Evolutionary conservation across 2,888 invertebrate genomes (phyloP).

Genomic region (Noctua janthe): DNA sequence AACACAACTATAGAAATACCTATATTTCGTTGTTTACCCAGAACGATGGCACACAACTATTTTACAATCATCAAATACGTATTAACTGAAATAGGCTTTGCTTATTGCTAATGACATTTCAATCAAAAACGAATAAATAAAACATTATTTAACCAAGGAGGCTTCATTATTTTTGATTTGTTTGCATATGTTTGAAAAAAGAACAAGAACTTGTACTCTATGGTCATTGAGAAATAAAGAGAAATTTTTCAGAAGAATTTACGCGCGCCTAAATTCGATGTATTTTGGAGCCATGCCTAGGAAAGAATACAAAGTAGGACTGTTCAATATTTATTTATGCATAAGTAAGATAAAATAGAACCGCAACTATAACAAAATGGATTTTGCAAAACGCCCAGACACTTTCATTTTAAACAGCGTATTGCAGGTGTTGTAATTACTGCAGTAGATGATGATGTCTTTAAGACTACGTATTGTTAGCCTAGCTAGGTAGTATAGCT

Average conservation of each 20-base stretch:
- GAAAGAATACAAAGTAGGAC: background rate
- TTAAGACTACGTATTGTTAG: background rate
- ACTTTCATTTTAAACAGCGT: background rate
- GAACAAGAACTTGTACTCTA: background rate
- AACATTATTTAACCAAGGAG: constrained; percentile 57
- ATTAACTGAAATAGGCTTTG: constrained; percentile 65
- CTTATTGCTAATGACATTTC: constrained; percentile 63
- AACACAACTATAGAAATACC: constrained; percentile 11
- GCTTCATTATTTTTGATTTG: constrained; percentile 20
- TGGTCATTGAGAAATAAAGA: constrained; percentile 6
- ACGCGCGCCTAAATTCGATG: too few relatives aligned
- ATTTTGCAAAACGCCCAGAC: background rate
- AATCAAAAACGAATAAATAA: constrained; percentile 66
- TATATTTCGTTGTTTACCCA: constrained; percentile 47
- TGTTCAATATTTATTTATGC: background rate
- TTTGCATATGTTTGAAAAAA: constrained; percentile 5
- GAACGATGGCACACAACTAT: constrained; percentile 41
- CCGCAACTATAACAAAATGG: background rate
- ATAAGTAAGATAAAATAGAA: background rate
- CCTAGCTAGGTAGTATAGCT: background rate
- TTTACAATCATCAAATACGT: constrained; percentile 72
- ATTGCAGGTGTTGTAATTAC: background rate
- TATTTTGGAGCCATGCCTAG: background rate
- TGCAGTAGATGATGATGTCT: background rate
- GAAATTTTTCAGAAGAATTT: background rate